Percentiles rank a stretch among this genome's conserved stretches.
Conservation (phyloP, 37 sponge, comb jelly and placozoan species). For the Ephydatia muelleri region DNA sequence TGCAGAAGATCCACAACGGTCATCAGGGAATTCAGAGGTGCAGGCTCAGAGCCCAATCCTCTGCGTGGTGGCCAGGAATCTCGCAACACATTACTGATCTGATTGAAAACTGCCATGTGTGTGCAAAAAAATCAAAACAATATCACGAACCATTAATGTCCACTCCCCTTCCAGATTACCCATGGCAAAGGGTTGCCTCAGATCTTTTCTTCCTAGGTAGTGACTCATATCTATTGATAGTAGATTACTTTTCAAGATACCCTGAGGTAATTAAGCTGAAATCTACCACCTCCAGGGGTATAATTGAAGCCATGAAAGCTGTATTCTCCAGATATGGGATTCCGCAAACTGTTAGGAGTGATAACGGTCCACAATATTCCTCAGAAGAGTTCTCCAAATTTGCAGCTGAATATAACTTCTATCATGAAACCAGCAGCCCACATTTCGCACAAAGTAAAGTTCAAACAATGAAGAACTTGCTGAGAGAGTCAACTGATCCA, state of each 20-base stretch:
- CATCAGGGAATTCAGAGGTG: conserved; percentile 35
- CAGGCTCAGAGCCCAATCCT: neutral
- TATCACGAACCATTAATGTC: too few species aligned
- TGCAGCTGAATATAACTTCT: conserved; percentile 5
- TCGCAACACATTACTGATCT: conserved; percentile 12
- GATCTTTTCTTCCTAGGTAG: conserved; percentile 35
- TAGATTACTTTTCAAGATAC: conserved; percentile 50
- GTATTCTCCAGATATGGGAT: conserved; percentile 4
- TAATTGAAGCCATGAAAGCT: conserved; percentile 7
- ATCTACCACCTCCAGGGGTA: conserved; percentile 29
- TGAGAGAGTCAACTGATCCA: conserved; percentile 9
- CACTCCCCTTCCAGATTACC: conserved; percentile 5
- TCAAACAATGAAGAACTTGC: conserved; percentile 11
- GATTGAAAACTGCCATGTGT: conserved; percentile 25
- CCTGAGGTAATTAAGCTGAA: conserved; percentile 32
- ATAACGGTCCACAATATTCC: conserved; percentile 3
- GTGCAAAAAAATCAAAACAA: conserved; percentile 9
- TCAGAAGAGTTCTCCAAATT: conserved; percentile 15
- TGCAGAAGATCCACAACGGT: conserved; percentile 40
- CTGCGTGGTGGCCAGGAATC: conserved; percentile 51
- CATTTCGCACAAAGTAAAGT: conserved; percentile 9
- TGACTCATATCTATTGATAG: conserved; percentile 21
- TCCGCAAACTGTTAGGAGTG: neutral
- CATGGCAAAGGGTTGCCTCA: conserved; percentile 50
- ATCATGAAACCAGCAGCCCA: conserved; percentile 16